Evolutionary conservation across 2,888 invertebrate species (phyloP), one percentile per base, ranked within the genome.

Genomic region (Ophion slaviceki): DNA sequence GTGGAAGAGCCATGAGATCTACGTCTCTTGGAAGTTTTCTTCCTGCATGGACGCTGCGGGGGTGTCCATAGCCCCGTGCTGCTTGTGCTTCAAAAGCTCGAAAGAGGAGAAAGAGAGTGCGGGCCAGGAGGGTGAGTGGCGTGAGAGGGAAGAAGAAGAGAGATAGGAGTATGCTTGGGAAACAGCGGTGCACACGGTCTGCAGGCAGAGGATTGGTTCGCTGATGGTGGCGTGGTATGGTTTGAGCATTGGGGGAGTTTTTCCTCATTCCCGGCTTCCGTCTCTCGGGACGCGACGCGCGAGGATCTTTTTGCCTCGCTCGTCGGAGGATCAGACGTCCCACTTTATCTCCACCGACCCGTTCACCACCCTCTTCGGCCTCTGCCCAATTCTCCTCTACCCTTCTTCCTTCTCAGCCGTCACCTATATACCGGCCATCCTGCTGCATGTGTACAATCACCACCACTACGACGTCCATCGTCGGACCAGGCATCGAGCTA

Each of bases 321-420:
- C 93, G 92, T 91, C 92, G 92, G 93, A 93, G 93, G 94, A 93
- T 93, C 94, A 93, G 94, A 93, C 94, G 92, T 93, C 92, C 94
- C 93, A 93, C 94, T 93, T 94, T 94, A 93, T 93, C 93, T 91
- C 88, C 94, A 94, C 95, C 95, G 95, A 94, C 94, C 94, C 95
- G 95, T 95, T 95, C 95, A 94, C 95, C 94, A 92, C 93, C 94
- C 93, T 93, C 93, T 92, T 87, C 85, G 53, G 75, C 76, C 83
- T 71, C 28, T 64, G 72, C 72, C 74, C 61, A 28, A 94, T 95
- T 94, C 95, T 94, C 64, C 71, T 87, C 91, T 92, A 91, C 91
- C 93, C 85, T 88, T 80, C 93, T 82, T 88, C 83, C 74, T 83
- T 77, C 87, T 75, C 77, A 72, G 32, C 81, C 80, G 94, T 94